A percentile compares a stretch with the other conserved stretches of the same genome.
These are phyloP conservation scores for Phrynosoma blainvillii DNA, from an alignment of 2,113 vertebrate genomes.

Conservation along the genomic window DNA sequence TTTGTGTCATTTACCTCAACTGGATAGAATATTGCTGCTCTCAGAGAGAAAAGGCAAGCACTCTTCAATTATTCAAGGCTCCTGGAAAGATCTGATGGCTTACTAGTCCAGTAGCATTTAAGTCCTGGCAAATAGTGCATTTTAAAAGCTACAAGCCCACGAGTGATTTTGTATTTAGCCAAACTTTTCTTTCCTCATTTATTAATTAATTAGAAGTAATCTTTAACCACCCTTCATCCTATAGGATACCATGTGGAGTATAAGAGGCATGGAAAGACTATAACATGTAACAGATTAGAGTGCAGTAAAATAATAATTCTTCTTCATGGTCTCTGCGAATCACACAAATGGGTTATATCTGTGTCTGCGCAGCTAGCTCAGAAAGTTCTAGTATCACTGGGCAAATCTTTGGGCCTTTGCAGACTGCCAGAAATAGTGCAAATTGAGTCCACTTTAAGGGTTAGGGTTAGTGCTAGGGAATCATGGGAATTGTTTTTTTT, in stretches of 20 bases:
- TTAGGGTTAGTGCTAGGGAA: too few relatives aligned
- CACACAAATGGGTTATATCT: too few relatives aligned
- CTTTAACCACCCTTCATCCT: neutral
- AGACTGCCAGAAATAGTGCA: too few relatives aligned
- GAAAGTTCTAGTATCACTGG: too few relatives aligned
- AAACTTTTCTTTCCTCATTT: neutral
- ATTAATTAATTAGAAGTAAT: neutral
- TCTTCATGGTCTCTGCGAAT: too few relatives aligned
- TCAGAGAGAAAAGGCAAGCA: conserved; percentile 85
- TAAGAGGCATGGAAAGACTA: neutral
- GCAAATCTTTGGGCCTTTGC: too few relatives aligned
- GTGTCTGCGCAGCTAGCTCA: too few relatives aligned
- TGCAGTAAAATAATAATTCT: neutral
- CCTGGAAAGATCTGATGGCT: neutral
- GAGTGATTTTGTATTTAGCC: neutral
- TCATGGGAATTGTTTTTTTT: too few relatives aligned
- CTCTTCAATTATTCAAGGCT: neutral
- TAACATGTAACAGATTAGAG: neutral
- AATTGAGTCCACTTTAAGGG: too few relatives aligned
- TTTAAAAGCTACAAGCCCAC: neutral
- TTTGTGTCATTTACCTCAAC: conserved; percentile 92
- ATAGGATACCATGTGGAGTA: neutral
- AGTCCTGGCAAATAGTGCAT: neutral
- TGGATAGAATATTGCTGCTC: conserved; percentile 99
- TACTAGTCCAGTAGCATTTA: neutral